These are phyloP conservation scores for Hippoglossus hippoglossus DNA, from an alignment of 2,797 vertebrate genomes.

Conservation along the genomic window DNA sequence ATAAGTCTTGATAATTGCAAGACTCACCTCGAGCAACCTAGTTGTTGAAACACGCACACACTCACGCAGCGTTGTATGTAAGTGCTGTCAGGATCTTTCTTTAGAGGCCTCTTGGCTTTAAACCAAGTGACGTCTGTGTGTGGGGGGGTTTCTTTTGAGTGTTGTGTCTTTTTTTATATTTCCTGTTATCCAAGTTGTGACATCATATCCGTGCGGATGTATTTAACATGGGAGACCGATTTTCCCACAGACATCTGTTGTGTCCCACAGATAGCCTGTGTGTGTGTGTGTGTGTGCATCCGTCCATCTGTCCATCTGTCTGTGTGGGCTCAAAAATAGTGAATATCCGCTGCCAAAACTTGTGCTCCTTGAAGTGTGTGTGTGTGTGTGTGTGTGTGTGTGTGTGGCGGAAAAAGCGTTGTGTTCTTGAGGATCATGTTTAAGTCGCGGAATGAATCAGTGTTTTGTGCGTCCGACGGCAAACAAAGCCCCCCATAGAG, in stretches of 20 bases:
- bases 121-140: constrained; percentile 21
- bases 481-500: constrained; percentile 86
- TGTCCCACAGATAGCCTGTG: constrained; percentile 51
- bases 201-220: constrained; percentile 71
- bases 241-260: constrained; percentile 82
- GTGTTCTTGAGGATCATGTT: constrained; percentile 78
- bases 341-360: constrained; percentile 69
- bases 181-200: constrained; percentile 69
- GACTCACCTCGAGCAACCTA: constrained; percentile 46
- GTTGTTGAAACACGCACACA: constrained; percentile 22
- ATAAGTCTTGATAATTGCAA: constrained; percentile 42
- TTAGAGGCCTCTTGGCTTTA: constrained; percentile 32
- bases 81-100: constrained; percentile 54
- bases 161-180: constrained; percentile 58
- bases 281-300: constrained; percentile 35
- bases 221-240: constrained; percentile 66
- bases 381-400: constrained; percentile 28
- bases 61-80: constrained; percentile 7
- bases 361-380: constrained; percentile 49
- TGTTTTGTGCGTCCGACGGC: constrained; percentile 79
- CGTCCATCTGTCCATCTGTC: constrained; percentile 73
- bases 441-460: constrained; percentile 81
- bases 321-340: constrained; percentile 75
- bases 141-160: constrained; percentile 14
- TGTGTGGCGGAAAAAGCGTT: constrained; percentile 41